Conservation (phyloP, 2,888 invertebrate species). For the Lepeophtheirus nordmannii region DNA sequence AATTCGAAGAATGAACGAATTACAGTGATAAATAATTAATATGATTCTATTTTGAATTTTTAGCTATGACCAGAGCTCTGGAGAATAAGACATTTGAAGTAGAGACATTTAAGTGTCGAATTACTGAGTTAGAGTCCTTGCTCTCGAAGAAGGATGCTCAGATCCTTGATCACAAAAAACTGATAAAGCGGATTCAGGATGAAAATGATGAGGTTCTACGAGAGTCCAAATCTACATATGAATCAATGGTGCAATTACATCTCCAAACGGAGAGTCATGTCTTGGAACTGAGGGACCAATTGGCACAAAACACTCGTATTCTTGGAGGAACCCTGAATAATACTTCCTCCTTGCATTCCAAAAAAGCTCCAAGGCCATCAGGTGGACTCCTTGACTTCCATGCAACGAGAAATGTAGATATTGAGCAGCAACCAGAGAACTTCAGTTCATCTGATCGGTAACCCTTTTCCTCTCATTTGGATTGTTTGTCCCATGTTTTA, state of each 20-base stretch:
- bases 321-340: neutral
- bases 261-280: slow-evolving; percentile 1
- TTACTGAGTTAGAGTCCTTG: slow-evolving; percentile 1
- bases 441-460: neutral
- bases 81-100: slow-evolving; percentile 4
- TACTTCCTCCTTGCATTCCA: slow-evolving; percentile 1
- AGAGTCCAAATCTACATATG: slow-evolving; percentile 2
- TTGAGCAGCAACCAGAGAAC: neutral
- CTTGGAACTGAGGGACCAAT: slow-evolving; percentile 5
- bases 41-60: neutral
- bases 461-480: too few relatives aligned
- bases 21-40: neutral
- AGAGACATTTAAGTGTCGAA: slow-evolving; percentile 14
- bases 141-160: neutral
- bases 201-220: slow-evolving; percentile 13
- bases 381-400: neutral
- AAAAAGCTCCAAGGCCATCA: neutral
- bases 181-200: slow-evolving; percentile 18
- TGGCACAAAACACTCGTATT: neutral
- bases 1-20: neutral
- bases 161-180: slow-evolving; percentile 8
- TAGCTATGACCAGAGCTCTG: slow-evolving; percentile 6
- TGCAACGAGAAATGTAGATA: neutral
- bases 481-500: neutral
- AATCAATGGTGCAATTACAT: slow-evolving; percentile 11